phyloP scores from a whole-genome alignment of 1,140 invertebrate species.

The Drosophila azteca region DNA sequence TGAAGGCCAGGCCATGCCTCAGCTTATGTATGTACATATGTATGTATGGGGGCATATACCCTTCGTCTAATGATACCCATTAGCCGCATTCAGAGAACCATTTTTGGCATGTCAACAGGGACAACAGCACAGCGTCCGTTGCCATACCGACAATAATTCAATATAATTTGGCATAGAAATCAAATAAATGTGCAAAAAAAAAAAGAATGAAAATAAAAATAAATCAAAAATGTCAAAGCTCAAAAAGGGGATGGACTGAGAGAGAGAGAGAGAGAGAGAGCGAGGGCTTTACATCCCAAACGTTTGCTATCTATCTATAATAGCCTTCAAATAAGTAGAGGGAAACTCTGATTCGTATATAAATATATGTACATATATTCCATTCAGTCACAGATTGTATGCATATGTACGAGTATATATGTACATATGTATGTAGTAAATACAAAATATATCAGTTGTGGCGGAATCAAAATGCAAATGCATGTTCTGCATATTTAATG shows the following conservation, averaged over 20 bases:
- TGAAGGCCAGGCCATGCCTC: too few relatives aligned
- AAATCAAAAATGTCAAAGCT: conserved; percentile 24
- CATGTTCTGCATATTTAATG: conserved; percentile 71
- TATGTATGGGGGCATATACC: background rate
- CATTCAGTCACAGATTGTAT: too few relatives aligned
- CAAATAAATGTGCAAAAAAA: conserved; percentile 44
- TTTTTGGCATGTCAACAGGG: conserved; percentile 17
- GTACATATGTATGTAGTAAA: background rate
- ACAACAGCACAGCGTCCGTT: background rate
- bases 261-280: background rate
- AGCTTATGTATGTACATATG: too few relatives aligned
- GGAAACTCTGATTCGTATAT: too few relatives aligned
- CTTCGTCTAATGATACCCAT: background rate
- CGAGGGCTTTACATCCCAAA: conserved; percentile 8
- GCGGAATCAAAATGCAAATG: conserved; percentile 71
- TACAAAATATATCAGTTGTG: conserved; percentile 2
- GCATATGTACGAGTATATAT: background rate
- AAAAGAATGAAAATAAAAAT: conserved; percentile 45
- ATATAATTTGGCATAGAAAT: conserved; percentile 52
- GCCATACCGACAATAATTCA: conserved; percentile 52
- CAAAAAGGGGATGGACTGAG: background rate
- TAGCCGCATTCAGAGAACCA: background rate
- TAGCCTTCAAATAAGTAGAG: conserved; percentile 9
- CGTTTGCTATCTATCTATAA: conserved; percentile 47
- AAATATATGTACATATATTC: too few relatives aligned